A percentile compares a stretch with the other conserved stretches of the same genome.
These are phyloP conservation scores for Calidris pugnax DNA, from an alignment of 2,113 vertebrate genomes.

Conservation along the genomic window DNA sequence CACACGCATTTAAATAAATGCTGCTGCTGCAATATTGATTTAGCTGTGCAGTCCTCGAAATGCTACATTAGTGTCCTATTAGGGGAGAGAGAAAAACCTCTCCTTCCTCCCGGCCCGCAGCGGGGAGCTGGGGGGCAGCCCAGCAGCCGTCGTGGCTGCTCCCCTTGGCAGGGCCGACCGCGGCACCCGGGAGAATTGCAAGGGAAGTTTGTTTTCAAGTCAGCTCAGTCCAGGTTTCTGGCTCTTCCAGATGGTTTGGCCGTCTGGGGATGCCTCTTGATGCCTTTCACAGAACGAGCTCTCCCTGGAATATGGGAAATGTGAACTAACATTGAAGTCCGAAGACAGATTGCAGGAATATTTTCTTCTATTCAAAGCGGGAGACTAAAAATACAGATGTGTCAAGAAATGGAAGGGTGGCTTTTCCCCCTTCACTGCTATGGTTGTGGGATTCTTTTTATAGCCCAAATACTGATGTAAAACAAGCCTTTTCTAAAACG, in stretches of 20 bases:
- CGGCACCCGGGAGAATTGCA: background rate
- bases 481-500: background rate
- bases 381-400: conserved; percentile 26
- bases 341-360: background rate
- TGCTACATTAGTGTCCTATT: rapidly evolving
- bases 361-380: background rate
- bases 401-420: background rate
- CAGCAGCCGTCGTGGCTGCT: background rate
- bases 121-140: background rate
- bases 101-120: rapidly evolving
- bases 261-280: conserved; percentile 15
- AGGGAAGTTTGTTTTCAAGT: background rate
- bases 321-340: background rate
- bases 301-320: background rate
- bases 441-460: background rate
- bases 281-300: background rate
- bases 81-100: background rate
- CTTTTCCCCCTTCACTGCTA: background rate
- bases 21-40: background rate
- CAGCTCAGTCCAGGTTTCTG: background rate
- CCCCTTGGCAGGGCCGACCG: background rate
- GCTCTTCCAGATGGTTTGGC: conserved; percentile 51
- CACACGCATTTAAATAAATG: rapidly evolving
- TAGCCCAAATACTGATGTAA: background rate
- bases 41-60: rapidly evolving